These are phyloP conservation scores for Drosophila lacertosa DNA, from an alignment of 1,140 invertebrate genomes.

Conservation along the genomic window DNA sequence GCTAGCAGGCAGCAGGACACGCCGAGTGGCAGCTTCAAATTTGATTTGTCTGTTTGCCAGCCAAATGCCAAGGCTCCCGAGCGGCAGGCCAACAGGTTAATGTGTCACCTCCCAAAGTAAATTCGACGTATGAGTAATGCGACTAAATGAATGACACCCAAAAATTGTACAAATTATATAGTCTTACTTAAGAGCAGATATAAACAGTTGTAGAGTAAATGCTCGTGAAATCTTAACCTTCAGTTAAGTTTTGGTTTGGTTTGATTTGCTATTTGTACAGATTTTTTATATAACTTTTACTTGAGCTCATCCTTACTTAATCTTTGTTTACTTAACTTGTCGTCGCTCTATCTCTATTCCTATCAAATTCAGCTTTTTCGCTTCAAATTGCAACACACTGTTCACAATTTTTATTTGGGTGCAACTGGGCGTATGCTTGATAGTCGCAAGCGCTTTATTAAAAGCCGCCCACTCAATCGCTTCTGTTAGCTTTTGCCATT, in stretches of 20 bases:
- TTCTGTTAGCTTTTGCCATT: conserved; percentile 35
- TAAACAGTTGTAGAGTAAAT: neutral
- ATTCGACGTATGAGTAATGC: conserved; percentile 34
- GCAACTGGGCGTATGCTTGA: conserved; percentile 61
- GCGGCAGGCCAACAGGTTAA: conserved; percentile 69
- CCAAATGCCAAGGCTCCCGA: conserved; percentile 17
- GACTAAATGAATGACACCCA: conserved; percentile 3
- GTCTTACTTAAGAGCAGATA: neutral
- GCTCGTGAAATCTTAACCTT: too few relatives aligned
- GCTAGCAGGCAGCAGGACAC: conserved; percentile 33
- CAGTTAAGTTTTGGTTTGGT: too few relatives aligned
- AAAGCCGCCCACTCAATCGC: conserved; percentile 32
- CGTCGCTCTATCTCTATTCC: too few relatives aligned
- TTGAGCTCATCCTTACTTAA: too few relatives aligned
- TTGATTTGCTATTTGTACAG: too few relatives aligned
- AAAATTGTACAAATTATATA: neutral
- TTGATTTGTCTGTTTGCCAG: conserved; percentile 61
- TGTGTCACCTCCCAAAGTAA: conserved; percentile 35
- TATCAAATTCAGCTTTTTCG: neutral
- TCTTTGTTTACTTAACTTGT: too few relatives aligned
- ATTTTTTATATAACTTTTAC: too few relatives aligned
- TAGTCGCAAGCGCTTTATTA: conserved; percentile 36
- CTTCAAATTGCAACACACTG: neutral
- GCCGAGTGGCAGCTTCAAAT: conserved; percentile 56
- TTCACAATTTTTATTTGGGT: conserved; percentile 1